Base-by-base conservation (phyloP, 1,140 invertebrate genomes). In the Aleiodes sp. region DNA sequence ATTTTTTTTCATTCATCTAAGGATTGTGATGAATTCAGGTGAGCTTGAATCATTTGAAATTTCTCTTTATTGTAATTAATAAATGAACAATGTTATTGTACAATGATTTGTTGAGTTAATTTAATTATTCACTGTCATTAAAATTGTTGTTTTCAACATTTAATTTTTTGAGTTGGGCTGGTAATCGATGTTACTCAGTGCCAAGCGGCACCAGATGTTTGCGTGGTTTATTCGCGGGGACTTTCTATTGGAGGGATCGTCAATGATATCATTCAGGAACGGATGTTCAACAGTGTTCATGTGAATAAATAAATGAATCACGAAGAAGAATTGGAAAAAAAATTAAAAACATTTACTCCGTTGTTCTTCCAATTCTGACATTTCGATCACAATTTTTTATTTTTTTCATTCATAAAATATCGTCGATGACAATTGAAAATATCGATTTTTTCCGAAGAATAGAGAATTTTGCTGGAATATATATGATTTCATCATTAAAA, bases 241-340 rank as follows among this genome's bases (percentile, higher is more conserved):
- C 29, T 16, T 63, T 29, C 39, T 56, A 78, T 79, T 79, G 78
- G 78, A 16, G 26, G n/a, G n/a, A 16, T 66, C 21, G 57, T 65
- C 62, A 21, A 67, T 78, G 74, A 74, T 76, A 70, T 77, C 75
- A 74, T 68, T 41, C 78, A 79, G 76, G 65, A 66, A 33, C 70
- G 76, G 59, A 71, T 65, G 8, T 24, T 52, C 12, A 24, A 24
- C 3, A 21, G 14, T 8, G 46, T 52, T 43, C 39, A 43, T 43
- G n/a, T n/a, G 19, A 43, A 43, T 16, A 43, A 43, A 43, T 16
- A 6, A 43, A 16, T 43, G 39, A 16, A 14, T 35, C 12, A 35
- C 12, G 33, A 6, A 35, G 33, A 46, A 46, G 6, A 10, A 46
- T 46, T n/a, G n/a, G n/a, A n/a, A n/a, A n/a, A n/a, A n/a, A n/a